Base-by-base conservation (phyloP, 2,797 vertebrate species). In the Mus spretus region DNA sequence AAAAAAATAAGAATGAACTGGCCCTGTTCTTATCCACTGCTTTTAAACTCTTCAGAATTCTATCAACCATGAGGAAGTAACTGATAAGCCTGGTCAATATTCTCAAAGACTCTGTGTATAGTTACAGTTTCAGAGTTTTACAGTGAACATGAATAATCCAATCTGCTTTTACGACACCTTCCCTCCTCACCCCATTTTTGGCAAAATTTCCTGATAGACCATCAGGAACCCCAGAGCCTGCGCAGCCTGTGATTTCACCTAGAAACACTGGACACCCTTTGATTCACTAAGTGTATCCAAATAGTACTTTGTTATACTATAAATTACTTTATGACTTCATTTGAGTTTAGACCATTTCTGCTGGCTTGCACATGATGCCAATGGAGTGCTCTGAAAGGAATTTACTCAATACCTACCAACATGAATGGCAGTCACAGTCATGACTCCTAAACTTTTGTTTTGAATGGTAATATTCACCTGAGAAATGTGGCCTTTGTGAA, bases 121-220 rank as follows among this genome's bases (percentile, higher is more conserved):
- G 17, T 55, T 63, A 55, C 1, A 47, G 65, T 86, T 90, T 96
- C 86, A 78, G 31, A 59, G 37, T 50, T 50, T 93, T 47, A 91
- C 10, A 55, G 22, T 31, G 26, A 93, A 4, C n/a, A 63, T n/a
- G 5, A 12, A 34, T 89, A 85, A 31, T 79, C 70, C 53, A 78
- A 87, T 79, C 55, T 74, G 37, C 11, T 87, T 74, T 92, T 53
- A 59, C 11, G 2, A 55, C 61, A 2, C 4, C 14, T 83, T 61
- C 77, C 74, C 24, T 65, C 91, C 31, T 87, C 47, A 12, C 13
- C 59, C 89, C 44, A 80, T 74, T 37, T 55, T 70, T 53, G 55
- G 4, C 24, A 61, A 82, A 55, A 59, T 93, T 57, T 90, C 37
- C 50, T 92, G 17, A 65, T 50, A 37, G 2, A 74, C 15, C 34